Percentiles rank a stretch among this genome's conserved stretches.
These are phyloP conservation scores for Sparidentex hasta DNA, from an alignment of 2,797 vertebrate species.

Conservation along the genomic window DNA sequence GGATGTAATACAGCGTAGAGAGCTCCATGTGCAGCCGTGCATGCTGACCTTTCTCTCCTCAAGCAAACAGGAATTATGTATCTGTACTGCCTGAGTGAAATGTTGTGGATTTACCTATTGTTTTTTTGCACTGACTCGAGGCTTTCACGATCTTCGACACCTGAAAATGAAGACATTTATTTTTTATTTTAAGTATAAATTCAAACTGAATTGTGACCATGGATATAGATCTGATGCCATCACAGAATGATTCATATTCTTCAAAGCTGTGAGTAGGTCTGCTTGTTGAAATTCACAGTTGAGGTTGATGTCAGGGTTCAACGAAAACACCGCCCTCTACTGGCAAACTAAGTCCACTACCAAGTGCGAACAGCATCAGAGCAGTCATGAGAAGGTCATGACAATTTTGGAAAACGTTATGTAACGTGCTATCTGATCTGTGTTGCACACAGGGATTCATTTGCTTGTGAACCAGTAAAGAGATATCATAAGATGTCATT, in stretches of 20 bases:
- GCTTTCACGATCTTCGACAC: conserved; percentile 4
- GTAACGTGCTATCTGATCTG: background rate
- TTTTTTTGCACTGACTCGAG: conserved; percentile 2
- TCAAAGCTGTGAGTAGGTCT: background rate
- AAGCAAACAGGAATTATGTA: conserved; percentile 22
- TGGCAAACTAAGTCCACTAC: conserved; percentile 40
- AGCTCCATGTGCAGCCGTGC: conserved; percentile 44
- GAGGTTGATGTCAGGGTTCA: background rate
- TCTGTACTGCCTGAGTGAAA: conserved; percentile 47
- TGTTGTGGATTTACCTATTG: conserved; percentile 18
- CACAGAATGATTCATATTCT: background rate
- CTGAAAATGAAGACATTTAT: conserved; percentile 8
- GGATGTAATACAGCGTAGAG: conserved; percentile 47
- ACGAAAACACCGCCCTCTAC: conserved; percentile 62
- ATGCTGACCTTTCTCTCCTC: conserved; percentile 14
- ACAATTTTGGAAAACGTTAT: background rate
- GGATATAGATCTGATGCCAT: conserved; percentile 14
- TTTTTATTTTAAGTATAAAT: background rate
- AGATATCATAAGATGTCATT: background rate
- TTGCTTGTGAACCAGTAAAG: background rate
- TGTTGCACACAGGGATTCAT: background rate
- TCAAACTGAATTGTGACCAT: conserved; percentile 10
- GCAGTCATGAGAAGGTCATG: background rate
- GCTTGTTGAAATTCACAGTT: conserved; percentile 16
- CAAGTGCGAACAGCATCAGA: background rate